A percentile compares a stretch with the other conserved stretches of the same genome.
Evolutionary conservation across 92 coral and sea anemone genomes (phyloP).

Genomic region (Zoanthus gigantus): DNA sequence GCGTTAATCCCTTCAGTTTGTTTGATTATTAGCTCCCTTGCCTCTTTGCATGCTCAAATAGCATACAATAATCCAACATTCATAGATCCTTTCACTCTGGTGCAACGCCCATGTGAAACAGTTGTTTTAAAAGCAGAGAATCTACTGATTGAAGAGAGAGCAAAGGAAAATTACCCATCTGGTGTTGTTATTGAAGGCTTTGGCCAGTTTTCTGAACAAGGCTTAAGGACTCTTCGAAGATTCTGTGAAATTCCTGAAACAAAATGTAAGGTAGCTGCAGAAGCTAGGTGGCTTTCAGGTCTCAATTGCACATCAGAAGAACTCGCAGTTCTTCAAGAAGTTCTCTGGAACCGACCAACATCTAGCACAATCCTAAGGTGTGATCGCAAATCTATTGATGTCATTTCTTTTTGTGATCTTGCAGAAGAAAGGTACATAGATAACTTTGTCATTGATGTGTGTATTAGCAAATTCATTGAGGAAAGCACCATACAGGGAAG

Average conservation of each 20-base stretch:
- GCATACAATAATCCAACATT: background rate
- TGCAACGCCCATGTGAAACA: conserved; percentile 53
- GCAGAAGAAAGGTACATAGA: conserved; percentile 64
- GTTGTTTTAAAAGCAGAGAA: conserved; percentile 44
- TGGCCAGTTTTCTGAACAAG: conserved; percentile 54
- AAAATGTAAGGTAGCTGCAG: conserved; percentile 44
- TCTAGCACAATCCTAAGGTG: conserved; percentile 21
- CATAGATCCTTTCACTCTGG: conserved; percentile 38
- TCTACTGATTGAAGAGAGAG: conserved; percentile 23
- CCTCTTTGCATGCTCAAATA: background rate
- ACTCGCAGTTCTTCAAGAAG: conserved; percentile 8
- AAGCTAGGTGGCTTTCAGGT: conserved; percentile 56
- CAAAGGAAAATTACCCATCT: conserved; percentile 36
- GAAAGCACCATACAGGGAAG: background rate
- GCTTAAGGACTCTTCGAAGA: conserved; percentile 50
- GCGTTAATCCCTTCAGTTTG: background rate
- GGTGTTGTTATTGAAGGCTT: conserved; percentile 39
- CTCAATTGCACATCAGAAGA: background rate
- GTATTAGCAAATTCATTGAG: conserved; percentile 43
- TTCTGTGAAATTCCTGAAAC: conserved; percentile 46
- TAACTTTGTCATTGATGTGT: conserved; percentile 60
- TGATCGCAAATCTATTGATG: conserved; percentile 55
- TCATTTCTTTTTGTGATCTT: conserved; percentile 47
- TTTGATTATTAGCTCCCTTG: background rate
- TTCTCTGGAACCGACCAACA: conserved; percentile 62